A percentile compares a stretch with the other conserved stretches of the same genome.
Evolutionary conservation across 2,888 invertebrate species (phyloP).

Genomic region (Mesoligia furuncula): DNA sequence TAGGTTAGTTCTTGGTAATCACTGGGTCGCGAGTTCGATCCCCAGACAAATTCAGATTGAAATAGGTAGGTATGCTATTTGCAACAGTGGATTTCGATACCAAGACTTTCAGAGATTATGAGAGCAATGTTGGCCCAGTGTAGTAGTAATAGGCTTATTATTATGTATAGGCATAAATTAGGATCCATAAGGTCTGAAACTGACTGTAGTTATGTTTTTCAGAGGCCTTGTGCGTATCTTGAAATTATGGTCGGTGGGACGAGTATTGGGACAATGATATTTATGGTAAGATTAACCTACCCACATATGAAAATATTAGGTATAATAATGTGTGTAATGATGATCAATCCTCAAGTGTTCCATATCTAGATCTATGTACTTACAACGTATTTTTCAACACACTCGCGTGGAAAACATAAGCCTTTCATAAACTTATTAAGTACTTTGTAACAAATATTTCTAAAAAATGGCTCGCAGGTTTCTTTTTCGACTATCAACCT

Average conservation of each 20-base stretch:
- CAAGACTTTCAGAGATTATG: too few species aligned
- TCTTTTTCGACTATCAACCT: not conserved
- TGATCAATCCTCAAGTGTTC: not conserved
- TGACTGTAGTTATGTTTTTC: conserved; percentile 71
- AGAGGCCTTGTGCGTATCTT: conserved; percentile 90
- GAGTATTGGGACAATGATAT: conserved; percentile 89
- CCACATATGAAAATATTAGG: not conserved
- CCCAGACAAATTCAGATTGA: too few species aligned
- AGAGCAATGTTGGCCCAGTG: too few species aligned
- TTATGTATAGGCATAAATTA: not conserved
- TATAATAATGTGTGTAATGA: not conserved
- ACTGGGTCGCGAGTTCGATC: too few species aligned
- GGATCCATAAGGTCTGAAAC: not conserved
- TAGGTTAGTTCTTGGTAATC: too few species aligned
- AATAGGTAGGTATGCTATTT: too few species aligned
- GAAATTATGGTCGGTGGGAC: conserved; percentile 86
- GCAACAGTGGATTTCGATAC: too few species aligned
- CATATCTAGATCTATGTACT: too few species aligned
- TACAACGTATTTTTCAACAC: not conserved
- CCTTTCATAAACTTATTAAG: too few species aligned
- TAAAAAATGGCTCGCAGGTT: not conserved
- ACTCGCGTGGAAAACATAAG: not conserved
- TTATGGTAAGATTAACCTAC: conserved; percentile 87
- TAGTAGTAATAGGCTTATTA: too few species aligned
- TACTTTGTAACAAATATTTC: not conserved